Conservation (phyloP, 2,888 invertebrate species). For the Chymomyza procnemis region DNA sequence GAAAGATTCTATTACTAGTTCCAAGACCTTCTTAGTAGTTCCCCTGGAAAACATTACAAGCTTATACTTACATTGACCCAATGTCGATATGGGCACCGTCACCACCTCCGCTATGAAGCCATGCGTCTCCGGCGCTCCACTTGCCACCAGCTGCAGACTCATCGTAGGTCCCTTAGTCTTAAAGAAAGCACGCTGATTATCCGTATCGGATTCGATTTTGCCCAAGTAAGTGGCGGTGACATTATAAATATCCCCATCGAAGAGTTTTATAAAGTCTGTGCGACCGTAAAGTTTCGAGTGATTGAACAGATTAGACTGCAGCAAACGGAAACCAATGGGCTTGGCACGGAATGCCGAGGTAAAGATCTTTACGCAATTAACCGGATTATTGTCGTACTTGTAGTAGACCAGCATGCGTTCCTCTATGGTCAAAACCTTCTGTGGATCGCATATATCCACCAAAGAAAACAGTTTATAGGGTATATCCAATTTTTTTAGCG, state of each 20-base stretch:
- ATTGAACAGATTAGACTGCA: conserved; percentile 95
- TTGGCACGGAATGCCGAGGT: conserved; percentile 90
- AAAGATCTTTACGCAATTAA: conserved; percentile 98
- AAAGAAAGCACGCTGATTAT: conserved; percentile 86
- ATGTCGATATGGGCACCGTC: conserved; percentile 93
- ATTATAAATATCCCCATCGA: conserved; percentile 95
- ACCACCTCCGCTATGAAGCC: conserved; percentile 99
- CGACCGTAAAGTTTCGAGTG: conserved; percentile 89
- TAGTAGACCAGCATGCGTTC: conserved; percentile 95
- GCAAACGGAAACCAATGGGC: conserved; percentile 91
- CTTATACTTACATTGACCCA: conserved; percentile 88
- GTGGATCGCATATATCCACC: conserved; percentile 96
- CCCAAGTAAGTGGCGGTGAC: conserved; percentile 86
- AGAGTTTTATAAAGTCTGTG: conserved; percentile 90
- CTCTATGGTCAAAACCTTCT: conserved; percentile 93
- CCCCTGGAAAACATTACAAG: not conserved
- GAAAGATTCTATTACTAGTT: too few species aligned
- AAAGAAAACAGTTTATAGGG: conserved; percentile 96
- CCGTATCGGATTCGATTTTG: conserved; percentile 85
- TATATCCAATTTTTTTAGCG: conserved; percentile 87
- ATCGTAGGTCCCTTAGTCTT: conserved; percentile 88
- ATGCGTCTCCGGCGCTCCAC: conserved; percentile 94
- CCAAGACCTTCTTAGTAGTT: too few species aligned
- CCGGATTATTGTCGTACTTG: conserved; percentile 96
- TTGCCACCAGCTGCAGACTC: conserved; percentile 94